phyloP scores from a whole-genome alignment of 2,113 vertebrate species.

The Hypomesus transpacificus region DNA sequence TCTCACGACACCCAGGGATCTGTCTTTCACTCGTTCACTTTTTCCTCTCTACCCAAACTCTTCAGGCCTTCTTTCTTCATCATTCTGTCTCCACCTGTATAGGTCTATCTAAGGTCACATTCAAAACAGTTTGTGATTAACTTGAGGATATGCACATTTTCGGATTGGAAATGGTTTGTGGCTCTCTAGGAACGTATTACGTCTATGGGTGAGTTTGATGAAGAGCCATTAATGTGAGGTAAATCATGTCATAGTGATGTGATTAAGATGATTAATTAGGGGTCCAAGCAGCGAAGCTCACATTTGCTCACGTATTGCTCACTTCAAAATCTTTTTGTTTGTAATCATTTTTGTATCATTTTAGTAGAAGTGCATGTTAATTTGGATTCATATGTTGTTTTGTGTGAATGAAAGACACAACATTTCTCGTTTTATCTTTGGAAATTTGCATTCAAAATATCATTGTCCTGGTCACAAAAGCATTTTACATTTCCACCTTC shows the following conservation, averaged over 20 bases:
- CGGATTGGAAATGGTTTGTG: constrained; percentile 54
- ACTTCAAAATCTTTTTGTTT: too few species aligned
- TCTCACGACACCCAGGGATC: neutral
- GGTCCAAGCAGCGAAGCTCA: too few species aligned
- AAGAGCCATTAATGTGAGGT: constrained; percentile 52
- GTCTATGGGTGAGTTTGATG: constrained; percentile 69
- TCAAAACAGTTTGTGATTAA: constrained; percentile 49
- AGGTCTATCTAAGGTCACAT: constrained; percentile 29
- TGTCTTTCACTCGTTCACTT: neutral
- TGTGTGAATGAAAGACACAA: too few species aligned
- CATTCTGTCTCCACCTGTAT: neutral
- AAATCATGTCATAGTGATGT: constrained; percentile 60
- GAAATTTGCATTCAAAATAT: too few species aligned
- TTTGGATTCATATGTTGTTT: too few species aligned
- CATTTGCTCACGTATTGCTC: too few species aligned
- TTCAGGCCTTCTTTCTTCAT: neutral
- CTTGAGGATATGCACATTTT: constrained; percentile 12
- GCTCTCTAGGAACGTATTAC: constrained; percentile 55
- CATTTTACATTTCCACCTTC: constrained; percentile 32
- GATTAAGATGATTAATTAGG: constrained; percentile 68
- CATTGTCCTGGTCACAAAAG: too few species aligned
- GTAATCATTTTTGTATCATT: too few species aligned
- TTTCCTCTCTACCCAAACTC: neutral
- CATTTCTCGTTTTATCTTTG: too few species aligned
- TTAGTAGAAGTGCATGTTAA: too few species aligned